Percentiles rank a stretch among this genome's conserved stretches.
phyloP scores from a whole-genome alignment of 2,888 invertebrate genomes.

The Phortica magna region DNA sequence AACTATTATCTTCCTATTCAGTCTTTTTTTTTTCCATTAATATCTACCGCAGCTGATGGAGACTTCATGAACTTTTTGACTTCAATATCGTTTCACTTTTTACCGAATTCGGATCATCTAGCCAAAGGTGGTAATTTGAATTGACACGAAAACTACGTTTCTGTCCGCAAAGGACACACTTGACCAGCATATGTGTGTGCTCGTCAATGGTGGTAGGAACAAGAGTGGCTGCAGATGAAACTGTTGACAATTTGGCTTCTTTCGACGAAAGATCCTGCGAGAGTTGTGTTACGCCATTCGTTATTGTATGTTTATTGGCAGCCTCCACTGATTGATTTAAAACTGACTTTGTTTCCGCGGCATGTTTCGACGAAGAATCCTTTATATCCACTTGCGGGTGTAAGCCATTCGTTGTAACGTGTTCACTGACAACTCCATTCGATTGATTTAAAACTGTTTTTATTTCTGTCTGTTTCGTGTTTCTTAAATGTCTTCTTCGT shows the following conservation, averaged over 20 bases:
- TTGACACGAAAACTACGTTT: conserved; percentile 66
- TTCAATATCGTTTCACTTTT: conserved; percentile 53
- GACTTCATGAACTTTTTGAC: conserved; percentile 3
- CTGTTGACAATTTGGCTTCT: background rate
- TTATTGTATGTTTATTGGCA: conserved; percentile 7
- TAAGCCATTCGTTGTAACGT: conserved; percentile 40
- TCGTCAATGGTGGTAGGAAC: conserved; percentile 43
- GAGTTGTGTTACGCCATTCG: no score
- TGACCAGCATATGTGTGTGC: conserved; percentile 49
- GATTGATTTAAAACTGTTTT: background rate
- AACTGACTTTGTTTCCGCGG: conserved; percentile 13
- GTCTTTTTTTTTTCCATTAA: conserved; percentile 24
- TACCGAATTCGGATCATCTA: conserved; percentile 70
- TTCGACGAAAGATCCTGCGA: background rate
- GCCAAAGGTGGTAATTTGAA: conserved; percentile 72
- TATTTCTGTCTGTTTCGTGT: conserved; percentile 24
- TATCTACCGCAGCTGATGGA: conserved; percentile 16
- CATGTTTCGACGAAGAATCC: background rate
- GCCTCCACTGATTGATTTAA: no score
- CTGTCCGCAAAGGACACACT: conserved; percentile 68
- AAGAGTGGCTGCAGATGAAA: background rate
- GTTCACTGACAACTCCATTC: no score
- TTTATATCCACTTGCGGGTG: background rate
- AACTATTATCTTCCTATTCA: conserved; percentile 45
- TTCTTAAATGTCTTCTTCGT: conserved; percentile 15